These are phyloP conservation scores for Diabrotica balteata DNA, from an alignment of 2,888 invertebrate genomes.

Conservation along the genomic window DNA sequence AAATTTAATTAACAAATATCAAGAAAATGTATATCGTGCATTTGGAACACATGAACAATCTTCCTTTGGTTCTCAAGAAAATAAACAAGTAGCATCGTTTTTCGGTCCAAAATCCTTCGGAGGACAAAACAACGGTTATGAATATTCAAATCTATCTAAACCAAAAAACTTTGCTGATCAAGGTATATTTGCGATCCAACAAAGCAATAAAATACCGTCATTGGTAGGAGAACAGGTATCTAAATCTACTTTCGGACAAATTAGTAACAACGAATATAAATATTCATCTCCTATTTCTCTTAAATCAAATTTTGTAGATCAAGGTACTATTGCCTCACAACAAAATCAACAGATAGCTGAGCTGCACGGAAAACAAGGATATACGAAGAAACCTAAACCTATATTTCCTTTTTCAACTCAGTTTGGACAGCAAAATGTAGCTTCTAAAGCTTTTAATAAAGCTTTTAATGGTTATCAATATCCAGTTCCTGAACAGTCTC, in stretches of 20 bases:
- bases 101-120: background rate
- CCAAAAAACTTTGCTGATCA: slow-evolving; percentile 4
- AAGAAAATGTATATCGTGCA: background rate
- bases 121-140: slow-evolving; percentile 6
- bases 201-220: slow-evolving; percentile 4
- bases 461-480: slow-evolving; percentile 2
- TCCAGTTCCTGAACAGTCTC: background rate
- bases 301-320: background rate
- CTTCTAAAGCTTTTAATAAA: background rate
- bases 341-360: background rate
- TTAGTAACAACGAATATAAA: background rate
- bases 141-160: background rate
- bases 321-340: background rate
- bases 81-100: slow-evolving; percentile 5
- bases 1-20: background rate
- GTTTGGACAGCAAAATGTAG: background rate
- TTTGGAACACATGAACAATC: no score
- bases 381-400: no score
- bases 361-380: no score
- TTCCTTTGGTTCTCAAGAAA: background rate
- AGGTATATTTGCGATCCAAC: slow-evolving; percentile 5
- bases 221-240: background rate
- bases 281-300: background rate
- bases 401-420: background rate
- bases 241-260: background rate